Evolutionary conservation across 2,888 invertebrate species (phyloP).

Genomic region (Vandiemenella viatica): DNA sequence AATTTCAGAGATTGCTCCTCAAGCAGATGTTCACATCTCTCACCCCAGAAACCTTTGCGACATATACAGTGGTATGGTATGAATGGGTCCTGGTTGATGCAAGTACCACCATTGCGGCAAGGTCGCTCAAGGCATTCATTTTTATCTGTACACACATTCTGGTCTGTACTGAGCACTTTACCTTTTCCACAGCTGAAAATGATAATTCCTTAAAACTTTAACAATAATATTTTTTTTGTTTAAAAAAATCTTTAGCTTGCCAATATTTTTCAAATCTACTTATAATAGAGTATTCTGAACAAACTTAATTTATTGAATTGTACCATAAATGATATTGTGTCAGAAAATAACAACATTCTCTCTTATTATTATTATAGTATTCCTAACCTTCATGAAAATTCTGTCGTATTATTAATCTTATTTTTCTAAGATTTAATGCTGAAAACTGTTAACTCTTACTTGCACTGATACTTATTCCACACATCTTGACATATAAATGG

Average conservation of each 20-base stretch:
- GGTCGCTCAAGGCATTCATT: constrained; percentile 30
- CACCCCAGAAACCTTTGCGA: constrained; percentile 27
- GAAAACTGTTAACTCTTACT: constrained; percentile 30
- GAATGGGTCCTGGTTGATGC: constrained; percentile 27
- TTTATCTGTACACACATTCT: constrained; percentile 28
- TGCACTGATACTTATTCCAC: constrained; percentile 42
- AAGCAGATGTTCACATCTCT: constrained; percentile 28
- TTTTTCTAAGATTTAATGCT: too few species aligned
- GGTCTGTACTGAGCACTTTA: constrained; percentile 25
- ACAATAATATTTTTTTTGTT: too few species aligned
- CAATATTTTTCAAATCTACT: too few species aligned
- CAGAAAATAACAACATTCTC: too few species aligned
- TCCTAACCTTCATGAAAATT: too few species aligned
- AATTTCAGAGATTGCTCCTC: constrained; percentile 33
- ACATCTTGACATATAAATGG: constrained; percentile 37
- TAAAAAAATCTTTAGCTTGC: too few species aligned
- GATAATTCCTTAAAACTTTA: not conserved
- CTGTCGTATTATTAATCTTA: too few species aligned
- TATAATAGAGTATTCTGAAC: too few species aligned
- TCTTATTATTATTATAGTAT: too few species aligned
- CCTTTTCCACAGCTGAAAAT: constrained; percentile 27
- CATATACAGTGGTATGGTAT: constrained; percentile 28
- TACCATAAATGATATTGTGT: too few species aligned
- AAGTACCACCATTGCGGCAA: constrained; percentile 30
- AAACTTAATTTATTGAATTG: too few species aligned